Evolutionary conservation across 2,797 vertebrate genomes (phyloP), one percentile per base, ranked within the genome.

Genomic region (Mionectes olivaceus): DNA sequence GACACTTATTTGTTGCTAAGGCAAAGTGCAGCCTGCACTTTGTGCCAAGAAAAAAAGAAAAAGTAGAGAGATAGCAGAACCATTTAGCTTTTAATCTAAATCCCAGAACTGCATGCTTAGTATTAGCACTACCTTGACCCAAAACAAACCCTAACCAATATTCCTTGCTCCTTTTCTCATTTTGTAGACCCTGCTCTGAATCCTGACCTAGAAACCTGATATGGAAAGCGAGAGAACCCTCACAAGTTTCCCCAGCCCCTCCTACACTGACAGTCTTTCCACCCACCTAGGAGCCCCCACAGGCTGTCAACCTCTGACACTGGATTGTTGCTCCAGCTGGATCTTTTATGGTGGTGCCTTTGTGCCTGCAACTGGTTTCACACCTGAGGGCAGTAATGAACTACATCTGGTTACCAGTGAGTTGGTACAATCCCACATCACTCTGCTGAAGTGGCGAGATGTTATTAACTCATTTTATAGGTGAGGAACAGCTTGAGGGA

Each of bases 381-480:
- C 80, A 90, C 77, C 80, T 76, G 80, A 92, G 94, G 95, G 90
- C 83, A 89, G 77, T 61, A 79, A 94, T 50, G 61, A 90, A 75
- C 77, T 86, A 61, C 77, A 91, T 52, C 76, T 92, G 76, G 85
- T 69, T 64, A 28, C 46, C 14, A 22, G 41, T 74, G 65, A 57
- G 47, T 28, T 57, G 56, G 15, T 33, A 56, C 5, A 28, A 67
- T 43, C 67, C 76, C 57, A 35, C 61, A 24, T 23, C 44, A 18
- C 46, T 69, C 75, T 64, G 46, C 74, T 65, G 63, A 81, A 75
- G 74, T 1, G 3, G 57, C 46, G 71, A 69, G 77, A 69, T 65
- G 44, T 76, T 77, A 88, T 85, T 76, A 81, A 39, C 61, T 89
- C 35, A 46, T 71, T 87, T 92, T 64, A 65, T 57, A 93, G 57